Percentiles rank a stretch among this genome's conserved stretches.
Conservation (phyloP, 2,113 vertebrate species). For the Astatoreochromis straeleni region DNA sequence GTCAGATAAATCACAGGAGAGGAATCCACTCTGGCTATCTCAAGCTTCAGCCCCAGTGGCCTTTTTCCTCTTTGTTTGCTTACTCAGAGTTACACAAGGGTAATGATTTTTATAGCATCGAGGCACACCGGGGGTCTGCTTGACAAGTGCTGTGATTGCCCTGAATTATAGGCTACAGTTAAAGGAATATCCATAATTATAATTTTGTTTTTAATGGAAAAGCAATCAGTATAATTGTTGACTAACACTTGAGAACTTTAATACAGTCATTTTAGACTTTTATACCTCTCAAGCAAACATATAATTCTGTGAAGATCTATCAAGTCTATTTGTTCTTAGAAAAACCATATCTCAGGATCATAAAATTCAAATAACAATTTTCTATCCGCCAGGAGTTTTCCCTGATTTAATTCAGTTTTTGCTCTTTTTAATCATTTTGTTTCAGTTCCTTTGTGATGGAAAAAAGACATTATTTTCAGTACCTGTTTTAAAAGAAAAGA, state of each 20-base stretch:
- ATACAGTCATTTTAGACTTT: background rate
- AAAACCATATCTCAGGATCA: background rate
- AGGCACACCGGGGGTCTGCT: background rate
- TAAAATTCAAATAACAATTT: background rate
- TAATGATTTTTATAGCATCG: constrained; percentile 11
- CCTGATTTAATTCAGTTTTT: constrained; percentile 1
- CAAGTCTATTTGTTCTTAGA: background rate
- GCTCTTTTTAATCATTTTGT: constrained; percentile 16
- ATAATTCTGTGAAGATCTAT: background rate
- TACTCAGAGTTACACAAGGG: constrained; percentile 16
- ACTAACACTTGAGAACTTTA: background rate
- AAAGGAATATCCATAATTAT: background rate
- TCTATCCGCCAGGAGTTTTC: background rate
- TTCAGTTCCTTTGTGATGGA: background rate
- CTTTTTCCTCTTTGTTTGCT: constrained; percentile 46
- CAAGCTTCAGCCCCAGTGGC: constrained; percentile 30
- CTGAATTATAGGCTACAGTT: background rate
- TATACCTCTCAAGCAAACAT: background rate
- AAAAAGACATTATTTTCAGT: background rate
- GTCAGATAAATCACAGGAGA: constrained; percentile 71
- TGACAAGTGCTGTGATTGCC: constrained; percentile 4
- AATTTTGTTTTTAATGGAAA: constrained; percentile 5
- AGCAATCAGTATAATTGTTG: background rate
- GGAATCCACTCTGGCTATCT: constrained; percentile 58
- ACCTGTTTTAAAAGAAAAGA: background rate